Conservation (phyloP, 2,113 vertebrate species). For the Epinephelus cyanopodus region DNA sequence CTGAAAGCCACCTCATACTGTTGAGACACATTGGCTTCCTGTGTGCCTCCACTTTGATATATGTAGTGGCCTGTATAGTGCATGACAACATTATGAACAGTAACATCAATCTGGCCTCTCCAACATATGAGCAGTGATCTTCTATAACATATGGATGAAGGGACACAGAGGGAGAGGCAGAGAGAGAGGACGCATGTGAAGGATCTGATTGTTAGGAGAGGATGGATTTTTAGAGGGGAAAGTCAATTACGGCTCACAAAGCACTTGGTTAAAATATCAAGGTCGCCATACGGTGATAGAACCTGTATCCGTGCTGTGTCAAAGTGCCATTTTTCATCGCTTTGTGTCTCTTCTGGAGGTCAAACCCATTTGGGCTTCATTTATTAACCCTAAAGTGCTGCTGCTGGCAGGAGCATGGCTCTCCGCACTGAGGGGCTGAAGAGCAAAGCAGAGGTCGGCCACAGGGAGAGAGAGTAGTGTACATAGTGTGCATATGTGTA, state of each 20-base stretch:
- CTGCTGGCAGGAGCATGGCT: constrained; percentile 65
- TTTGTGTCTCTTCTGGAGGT: constrained; percentile 75
- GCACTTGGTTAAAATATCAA: constrained; percentile 83
- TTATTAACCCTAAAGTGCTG: constrained; percentile 82
- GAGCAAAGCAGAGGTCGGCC: constrained; percentile 48
- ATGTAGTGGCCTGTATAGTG: constrained; percentile 56
- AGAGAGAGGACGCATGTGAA: constrained; percentile 34
- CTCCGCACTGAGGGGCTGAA: constrained; percentile 31
- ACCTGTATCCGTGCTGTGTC: constrained; percentile 67
- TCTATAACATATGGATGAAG: constrained; percentile 50
- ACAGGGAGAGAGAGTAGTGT: constrained; percentile 11
- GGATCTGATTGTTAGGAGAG: constrained; percentile 63
- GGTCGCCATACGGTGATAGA: constrained; percentile 67
- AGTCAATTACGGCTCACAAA: constrained; percentile 76
- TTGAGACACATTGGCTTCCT: neutral
- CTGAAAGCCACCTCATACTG: constrained; percentile 5
- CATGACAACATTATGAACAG: constrained; percentile 70
- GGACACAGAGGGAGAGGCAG: constrained; percentile 13
- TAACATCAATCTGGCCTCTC: constrained; percentile 66
- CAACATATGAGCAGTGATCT: constrained; percentile 59
- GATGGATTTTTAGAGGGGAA: constrained; percentile 75
- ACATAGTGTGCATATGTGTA: constrained; percentile 1
- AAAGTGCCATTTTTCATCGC: constrained; percentile 81
- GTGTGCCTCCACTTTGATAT: constrained; percentile 44
- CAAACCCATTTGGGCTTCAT: constrained; percentile 80